Evolutionary conservation across 2,113 vertebrate genomes (phyloP), one percentile per base, ranked within the genome.

Genomic region (Corythornis cristatus): DNA sequence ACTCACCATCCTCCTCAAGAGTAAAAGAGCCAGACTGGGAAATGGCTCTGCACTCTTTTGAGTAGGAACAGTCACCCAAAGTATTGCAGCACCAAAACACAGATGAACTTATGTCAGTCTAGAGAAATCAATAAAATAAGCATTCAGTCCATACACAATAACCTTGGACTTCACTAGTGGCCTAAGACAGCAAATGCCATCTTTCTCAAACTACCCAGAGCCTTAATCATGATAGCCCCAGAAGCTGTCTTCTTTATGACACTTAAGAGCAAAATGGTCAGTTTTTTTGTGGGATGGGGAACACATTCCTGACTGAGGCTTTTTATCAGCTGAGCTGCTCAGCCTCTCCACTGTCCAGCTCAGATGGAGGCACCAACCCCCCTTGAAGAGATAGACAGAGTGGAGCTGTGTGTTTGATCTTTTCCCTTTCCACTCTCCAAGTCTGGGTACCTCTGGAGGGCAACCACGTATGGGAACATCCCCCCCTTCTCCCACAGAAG

Each of bases 51-150:
- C 12, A 45, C 9, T 78, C 7, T 54, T 83, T 58, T 74, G 48
- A 70, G 37, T 19, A 31, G 37, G 12, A 68, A 70, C 28, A 33
- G 43, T 22, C 25, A 54, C 23, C 25, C 25, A 48, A 61, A 72
- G 40, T 18, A 66, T 12, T 29, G 29, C 51, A 86, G 31, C 43
- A 50, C 53, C 48, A 77, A 77, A 40, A 31, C n/a, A 64, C 13
- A 29, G n/a, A 46, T 51, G 40, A 91, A 60, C 23, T 74, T 46
- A 53, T 16, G n/a, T 33, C 58, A 54, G 15, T 29, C 33, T 48
- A 37, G 42, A 62, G 21, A 87, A 84, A 71, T 48, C 31, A 29
- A 72, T 54, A 61, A 72, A 95, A 90, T 73, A 78, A 64, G 26
- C 9, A 26, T 71, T 71, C 60, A 8, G 15, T 35, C 29, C 35